Percentiles rank a stretch among this genome's conserved stretches.
These are phyloP conservation scores for Chrysotoxum bicinctum DNA, from an alignment of 2,888 invertebrate genomes.

Conservation along the genomic window DNA sequence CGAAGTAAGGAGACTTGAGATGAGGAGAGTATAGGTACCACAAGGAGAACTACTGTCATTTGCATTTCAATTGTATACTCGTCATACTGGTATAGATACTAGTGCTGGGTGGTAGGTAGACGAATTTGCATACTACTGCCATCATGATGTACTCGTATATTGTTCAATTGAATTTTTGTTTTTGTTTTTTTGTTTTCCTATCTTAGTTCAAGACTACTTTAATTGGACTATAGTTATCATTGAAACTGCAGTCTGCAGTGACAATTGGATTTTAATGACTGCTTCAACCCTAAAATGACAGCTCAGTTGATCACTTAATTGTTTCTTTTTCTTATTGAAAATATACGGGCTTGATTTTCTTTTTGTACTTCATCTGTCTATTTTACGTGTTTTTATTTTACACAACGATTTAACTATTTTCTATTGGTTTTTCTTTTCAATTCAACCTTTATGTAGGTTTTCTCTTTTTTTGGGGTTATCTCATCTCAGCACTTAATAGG, in stretches of 20 bases:
- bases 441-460: background rate
- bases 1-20: conserved; percentile 1
- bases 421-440: conserved; percentile 20
- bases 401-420: conserved; percentile 10
- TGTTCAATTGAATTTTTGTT: background rate
- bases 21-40: background rate
- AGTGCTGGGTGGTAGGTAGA: conserved; percentile 4
- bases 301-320: conserved; percentile 60
- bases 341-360: conserved; percentile 46
- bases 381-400: conserved; percentile 42
- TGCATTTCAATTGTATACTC: conserved; percentile 26
- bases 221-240: conserved; percentile 3
- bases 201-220: background rate
- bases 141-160: conserved; percentile 17
- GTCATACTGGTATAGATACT: conserved; percentile 35
- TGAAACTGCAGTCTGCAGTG: conserved; percentile 45
- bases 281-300: conserved; percentile 44
- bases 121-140: conserved; percentile 57
- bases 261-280: conserved; percentile 66
- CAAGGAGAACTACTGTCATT: conserved; percentile 55
- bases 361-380: background rate
- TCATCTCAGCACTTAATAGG: conserved; percentile 21
- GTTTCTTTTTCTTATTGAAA: conserved; percentile 12
- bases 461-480: conserved; percentile 1
- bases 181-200: background rate